These are phyloP conservation scores for Brachionus sp. DNA, from an alignment of 1,140 invertebrate genomes.

Conservation along the genomic window DNA sequence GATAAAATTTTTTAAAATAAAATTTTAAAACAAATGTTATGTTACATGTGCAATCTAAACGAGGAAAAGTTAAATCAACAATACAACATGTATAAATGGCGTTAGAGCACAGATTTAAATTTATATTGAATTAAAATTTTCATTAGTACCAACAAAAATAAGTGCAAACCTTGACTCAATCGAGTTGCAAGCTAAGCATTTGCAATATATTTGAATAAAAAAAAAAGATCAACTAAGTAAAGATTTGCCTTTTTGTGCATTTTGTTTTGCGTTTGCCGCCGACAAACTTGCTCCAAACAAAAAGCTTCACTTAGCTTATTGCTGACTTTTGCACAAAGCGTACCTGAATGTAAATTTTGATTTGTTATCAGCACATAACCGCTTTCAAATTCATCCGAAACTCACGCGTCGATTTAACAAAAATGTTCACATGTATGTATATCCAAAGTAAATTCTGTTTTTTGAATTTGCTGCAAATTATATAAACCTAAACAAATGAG, in stretches of 20 bases:
- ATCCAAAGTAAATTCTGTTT: background rate
- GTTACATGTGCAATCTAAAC: too few relatives aligned
- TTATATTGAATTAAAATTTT: background rate
- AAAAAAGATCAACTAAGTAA: background rate
- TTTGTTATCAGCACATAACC: background rate
- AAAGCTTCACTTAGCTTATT: background rate
- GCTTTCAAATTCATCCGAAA: background rate
- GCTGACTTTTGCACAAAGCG: background rate
- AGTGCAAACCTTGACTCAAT: constrained; percentile 32
- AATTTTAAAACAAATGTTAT: too few relatives aligned
- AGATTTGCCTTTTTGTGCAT: background rate
- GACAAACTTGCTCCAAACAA: background rate
- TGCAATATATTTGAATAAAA: background rate
- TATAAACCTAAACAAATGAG: background rate
- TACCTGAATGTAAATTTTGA: constrained; percentile 11
- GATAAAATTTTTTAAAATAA: too few relatives aligned
- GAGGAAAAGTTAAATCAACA: too few relatives aligned
- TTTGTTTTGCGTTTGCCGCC: background rate
- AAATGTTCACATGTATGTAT: background rate
- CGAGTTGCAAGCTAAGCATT: constrained; percentile 39
- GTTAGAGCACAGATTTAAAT: background rate
- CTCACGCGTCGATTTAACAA: constrained; percentile 20
- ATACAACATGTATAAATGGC: too few relatives aligned
- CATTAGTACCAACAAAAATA: constrained; percentile 32
- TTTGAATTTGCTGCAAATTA: background rate